A percentile compares a stretch with the other conserved stretches of the same genome.
These are phyloP conservation scores for Lophotriccus pileatus DNA, from an alignment of 2,797 vertebrate species.

Conservation along the genomic window DNA sequence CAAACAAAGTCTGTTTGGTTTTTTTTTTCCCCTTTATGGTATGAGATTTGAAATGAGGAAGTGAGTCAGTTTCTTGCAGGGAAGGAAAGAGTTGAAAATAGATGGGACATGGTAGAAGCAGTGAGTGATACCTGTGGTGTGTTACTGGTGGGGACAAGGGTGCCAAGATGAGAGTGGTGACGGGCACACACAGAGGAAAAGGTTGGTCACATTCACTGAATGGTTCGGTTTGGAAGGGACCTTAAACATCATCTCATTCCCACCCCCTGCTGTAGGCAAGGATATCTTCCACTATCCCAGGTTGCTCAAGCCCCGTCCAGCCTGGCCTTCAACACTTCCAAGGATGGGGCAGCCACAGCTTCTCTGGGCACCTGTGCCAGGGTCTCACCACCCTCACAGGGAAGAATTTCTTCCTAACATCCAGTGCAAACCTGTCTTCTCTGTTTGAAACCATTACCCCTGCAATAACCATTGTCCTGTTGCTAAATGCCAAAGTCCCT, in stretches of 20 bases:
- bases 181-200: not conserved
- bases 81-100: slow-evolving; percentile 43
- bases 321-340: not conserved
- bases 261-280: rapidly evolving
- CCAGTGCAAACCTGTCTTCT: not conserved
- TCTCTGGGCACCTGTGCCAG: too few species aligned
- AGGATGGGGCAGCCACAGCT: not conserved
- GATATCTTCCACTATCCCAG: not conserved
- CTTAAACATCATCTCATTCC: not conserved
- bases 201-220: not conserved
- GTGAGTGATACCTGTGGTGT: not conserved
- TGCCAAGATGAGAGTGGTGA: not conserved
- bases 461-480: not conserved
- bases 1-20: not conserved
- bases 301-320: not conserved
- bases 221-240: not conserved
- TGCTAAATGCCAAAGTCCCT: not conserved
- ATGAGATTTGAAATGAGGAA: slow-evolving; percentile 30
- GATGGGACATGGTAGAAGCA: not conserved
- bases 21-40: not conserved
- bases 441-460: not conserved
- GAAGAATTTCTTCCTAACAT: not conserved
- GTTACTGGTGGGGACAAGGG: not conserved
- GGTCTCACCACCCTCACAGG: too few species aligned
- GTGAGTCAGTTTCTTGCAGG: slow-evolving; percentile 55